Percentiles rank a stretch among this genome's conserved stretches.
Conservation (phyloP, 1,140 invertebrate genomes). For the Cyphomyrmex costatus region DNA sequence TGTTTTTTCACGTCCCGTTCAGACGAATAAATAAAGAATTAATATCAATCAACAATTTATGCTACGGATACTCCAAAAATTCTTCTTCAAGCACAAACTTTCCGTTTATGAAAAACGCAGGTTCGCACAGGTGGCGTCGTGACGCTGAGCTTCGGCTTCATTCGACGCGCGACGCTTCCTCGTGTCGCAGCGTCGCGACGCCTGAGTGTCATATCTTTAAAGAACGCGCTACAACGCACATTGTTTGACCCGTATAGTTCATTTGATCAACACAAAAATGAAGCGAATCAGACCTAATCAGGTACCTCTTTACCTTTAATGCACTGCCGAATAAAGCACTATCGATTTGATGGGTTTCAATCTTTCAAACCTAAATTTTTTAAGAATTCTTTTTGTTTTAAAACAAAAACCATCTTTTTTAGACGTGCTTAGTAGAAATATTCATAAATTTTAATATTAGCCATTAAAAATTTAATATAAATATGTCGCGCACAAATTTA, state of each 20-base stretch:
- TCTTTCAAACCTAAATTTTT: not conserved
- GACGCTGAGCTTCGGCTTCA: conserved; percentile 73
- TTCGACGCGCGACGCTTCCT: conserved; percentile 76
- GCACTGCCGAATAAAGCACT: not conserved
- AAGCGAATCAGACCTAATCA: not conserved
- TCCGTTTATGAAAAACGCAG: not conserved
- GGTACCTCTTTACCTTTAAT: conserved; percentile 14
- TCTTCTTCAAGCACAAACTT: not conserved
- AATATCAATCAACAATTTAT: conserved; percentile 31
- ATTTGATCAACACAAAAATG: conserved; percentile 16
- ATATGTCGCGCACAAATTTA: not conserved
- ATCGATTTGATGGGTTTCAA: not conserved
- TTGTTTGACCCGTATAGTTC: not conserved
- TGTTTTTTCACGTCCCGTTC: not conserved
- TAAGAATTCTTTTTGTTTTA: not conserved
- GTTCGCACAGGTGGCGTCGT: conserved; percentile 72
- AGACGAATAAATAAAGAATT: conserved; percentile 19
- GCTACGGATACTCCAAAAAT: not conserved
- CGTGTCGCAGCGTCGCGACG: conserved; percentile 68
- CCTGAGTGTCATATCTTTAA: not conserved
- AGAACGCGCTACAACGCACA: not conserved
- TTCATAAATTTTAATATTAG: not conserved
- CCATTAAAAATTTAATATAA: not conserved
- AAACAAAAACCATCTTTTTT: not conserved
- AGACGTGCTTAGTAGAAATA: not conserved